These are phyloP conservation scores for Lamellibrachia columna DNA, from an alignment of 2,888 invertebrate species.

Conservation along the genomic window DNA sequence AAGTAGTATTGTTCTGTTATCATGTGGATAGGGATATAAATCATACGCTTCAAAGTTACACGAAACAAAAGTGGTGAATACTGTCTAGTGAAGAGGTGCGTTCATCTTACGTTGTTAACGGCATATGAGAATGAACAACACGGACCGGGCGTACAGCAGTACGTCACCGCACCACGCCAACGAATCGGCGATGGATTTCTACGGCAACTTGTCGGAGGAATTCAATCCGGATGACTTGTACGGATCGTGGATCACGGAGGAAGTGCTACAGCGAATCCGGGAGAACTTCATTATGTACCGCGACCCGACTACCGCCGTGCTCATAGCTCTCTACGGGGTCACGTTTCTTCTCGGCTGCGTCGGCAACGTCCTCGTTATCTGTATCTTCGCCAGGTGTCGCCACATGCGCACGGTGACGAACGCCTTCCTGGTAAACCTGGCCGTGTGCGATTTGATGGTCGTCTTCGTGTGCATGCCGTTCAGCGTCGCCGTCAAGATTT, in stretches of 20 bases:
- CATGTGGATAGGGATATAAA: not conserved
- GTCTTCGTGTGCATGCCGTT: conserved; percentile 41
- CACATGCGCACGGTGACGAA: conserved; percentile 42
- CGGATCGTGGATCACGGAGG: conserved; percentile 4
- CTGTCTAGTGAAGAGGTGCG: not conserved
- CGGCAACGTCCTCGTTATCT: conserved; percentile 38
- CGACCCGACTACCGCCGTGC: conserved; percentile 26
- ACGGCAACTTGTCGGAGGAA: not conserved
- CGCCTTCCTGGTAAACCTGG: conserved; percentile 42
- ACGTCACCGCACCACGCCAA: not conserved
- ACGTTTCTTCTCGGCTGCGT: conserved; percentile 33
- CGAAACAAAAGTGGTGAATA: not conserved
- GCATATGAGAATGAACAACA: not conserved
- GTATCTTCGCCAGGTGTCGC: conserved; percentile 32
- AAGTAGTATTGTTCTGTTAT: not conserved
- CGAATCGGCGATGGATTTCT: not conserved
- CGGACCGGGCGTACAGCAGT: not conserved
- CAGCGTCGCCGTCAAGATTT: conserved; percentile 38
- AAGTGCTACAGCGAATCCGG: not conserved
- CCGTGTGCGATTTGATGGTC: conserved; percentile 42
- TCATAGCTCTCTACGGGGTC: conserved; percentile 33
- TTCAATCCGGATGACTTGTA: not conserved
- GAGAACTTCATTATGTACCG: conserved; percentile 28
- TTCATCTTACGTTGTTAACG: not conserved
- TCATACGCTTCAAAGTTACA: not conserved